Percentiles rank a stretch among this genome's conserved stretches.
Conservation (phyloP, 1,140 invertebrate species). For the Hesperophylax magnus region DNA sequence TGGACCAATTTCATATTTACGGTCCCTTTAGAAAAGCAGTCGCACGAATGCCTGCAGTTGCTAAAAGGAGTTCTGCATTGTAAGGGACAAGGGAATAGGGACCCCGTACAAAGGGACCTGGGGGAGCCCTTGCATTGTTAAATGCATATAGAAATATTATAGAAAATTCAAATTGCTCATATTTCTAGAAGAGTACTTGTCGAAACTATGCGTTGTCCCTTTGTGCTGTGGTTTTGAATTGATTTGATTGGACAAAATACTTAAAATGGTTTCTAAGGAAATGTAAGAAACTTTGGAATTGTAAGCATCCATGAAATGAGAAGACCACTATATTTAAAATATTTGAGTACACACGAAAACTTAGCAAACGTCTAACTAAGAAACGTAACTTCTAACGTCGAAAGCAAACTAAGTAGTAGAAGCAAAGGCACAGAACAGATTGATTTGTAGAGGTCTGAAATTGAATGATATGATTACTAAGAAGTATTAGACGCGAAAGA, state of each 20-base stretch:
- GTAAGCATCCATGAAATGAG: too few species aligned
- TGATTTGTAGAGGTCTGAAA: too few species aligned
- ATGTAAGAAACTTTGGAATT: too few species aligned
- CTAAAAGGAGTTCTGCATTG: not conserved
- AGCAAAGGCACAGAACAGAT: too few species aligned
- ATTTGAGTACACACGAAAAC: too few species aligned
- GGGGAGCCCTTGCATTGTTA: constrained; percentile 4
- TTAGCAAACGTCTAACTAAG: too few species aligned
- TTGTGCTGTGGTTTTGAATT: constrained; percentile 10
- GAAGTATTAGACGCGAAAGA: too few species aligned
- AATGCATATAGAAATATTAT: constrained; percentile 22
- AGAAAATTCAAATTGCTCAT: constrained; percentile 23
- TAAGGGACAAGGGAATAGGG: constrained; percentile 1
- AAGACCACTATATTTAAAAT: too few species aligned
- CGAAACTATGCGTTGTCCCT: not conserved
- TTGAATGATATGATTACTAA: too few species aligned
- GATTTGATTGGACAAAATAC: not conserved
- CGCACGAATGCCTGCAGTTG: constrained; percentile 22
- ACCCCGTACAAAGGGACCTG: not conserved
- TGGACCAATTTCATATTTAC: constrained; percentile 6
- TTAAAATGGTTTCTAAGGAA: too few species aligned
- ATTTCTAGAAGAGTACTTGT: constrained; percentile 21
- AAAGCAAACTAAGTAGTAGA: too few species aligned
- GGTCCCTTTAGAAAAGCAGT: constrained; percentile 9
- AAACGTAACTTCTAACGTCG: too few species aligned